A percentile compares a stretch with the other conserved stretches of the same genome.
These are phyloP conservation scores for Drosophila pallidifrons DNA, from an alignment of 1,140 invertebrate genomes.

Conservation along the genomic window DNA sequence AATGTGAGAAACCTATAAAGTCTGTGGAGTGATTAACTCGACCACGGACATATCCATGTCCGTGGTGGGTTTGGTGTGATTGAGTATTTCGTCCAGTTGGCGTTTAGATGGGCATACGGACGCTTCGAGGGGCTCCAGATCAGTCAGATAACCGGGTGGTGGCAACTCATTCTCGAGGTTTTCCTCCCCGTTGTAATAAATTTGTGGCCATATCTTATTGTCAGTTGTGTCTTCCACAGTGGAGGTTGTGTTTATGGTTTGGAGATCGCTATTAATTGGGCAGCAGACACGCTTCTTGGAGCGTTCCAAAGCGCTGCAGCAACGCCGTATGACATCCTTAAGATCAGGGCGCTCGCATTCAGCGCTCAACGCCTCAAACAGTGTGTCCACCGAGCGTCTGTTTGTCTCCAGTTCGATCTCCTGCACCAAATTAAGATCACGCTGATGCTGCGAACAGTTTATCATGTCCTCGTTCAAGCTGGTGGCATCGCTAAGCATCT, in stretches of 20 bases:
- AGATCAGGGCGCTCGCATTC: conserved; percentile 20
- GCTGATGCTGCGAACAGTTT: conserved; percentile 36
- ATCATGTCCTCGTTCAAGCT: conserved; percentile 38
- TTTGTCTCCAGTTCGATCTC: conserved; percentile 51
- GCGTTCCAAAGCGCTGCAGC: conserved; percentile 15
- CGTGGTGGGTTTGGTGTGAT: background rate
- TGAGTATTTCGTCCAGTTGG: background rate
- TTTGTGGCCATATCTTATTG: background rate
- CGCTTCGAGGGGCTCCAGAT: background rate
- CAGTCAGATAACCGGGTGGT: background rate
- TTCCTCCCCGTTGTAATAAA: background rate
- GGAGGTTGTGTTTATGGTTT: background rate
- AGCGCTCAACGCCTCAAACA: conserved; percentile 17
- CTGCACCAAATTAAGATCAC: conserved; percentile 50
- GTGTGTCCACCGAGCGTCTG: conserved; percentile 25
- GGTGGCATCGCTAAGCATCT: conserved; percentile 44
- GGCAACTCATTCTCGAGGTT: background rate
- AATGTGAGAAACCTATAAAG: conserved; percentile 20
- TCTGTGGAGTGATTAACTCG: conserved; percentile 7
- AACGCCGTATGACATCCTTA: conserved; percentile 13
- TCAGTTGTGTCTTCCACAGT: background rate
- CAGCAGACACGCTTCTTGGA: background rate
- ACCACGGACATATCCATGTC: background rate
- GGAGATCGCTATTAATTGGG: background rate
- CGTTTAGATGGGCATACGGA: background rate